phyloP scores from a whole-genome alignment of 1,140 invertebrate genomes.

The Hypothenemus hampei region DNA sequence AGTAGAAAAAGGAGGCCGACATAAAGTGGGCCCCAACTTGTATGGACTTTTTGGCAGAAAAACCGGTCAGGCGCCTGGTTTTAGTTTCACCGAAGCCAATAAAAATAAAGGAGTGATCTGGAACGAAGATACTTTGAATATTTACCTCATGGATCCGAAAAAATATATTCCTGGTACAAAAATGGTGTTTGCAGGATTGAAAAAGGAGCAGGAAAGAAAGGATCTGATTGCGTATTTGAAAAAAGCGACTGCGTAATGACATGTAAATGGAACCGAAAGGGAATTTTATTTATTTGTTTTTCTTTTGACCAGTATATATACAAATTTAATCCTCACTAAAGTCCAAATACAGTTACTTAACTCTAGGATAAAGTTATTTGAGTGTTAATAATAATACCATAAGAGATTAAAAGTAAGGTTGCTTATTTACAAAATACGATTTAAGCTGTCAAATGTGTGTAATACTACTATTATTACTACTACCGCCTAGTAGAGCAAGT shows the following conservation, averaged over 20 bases:
- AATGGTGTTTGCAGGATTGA: conserved; percentile 80
- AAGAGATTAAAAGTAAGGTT: too few species aligned
- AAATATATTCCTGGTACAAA: conserved; percentile 82
- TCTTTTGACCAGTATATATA: too few species aligned
- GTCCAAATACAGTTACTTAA: too few species aligned
- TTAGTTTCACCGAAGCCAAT: conserved; percentile 81
- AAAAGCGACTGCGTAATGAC: conserved; percentile 4
- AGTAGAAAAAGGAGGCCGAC: conserved; percentile 71
- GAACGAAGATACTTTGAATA: conserved; percentile 59
- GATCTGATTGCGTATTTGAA: conserved; percentile 67
- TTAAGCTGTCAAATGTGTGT: too few species aligned
- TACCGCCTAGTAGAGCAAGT: too few species aligned
- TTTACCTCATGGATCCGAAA: conserved; percentile 73
- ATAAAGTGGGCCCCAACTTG: conserved; percentile 89
- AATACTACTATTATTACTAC: too few species aligned
- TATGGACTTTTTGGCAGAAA: conserved; percentile 80
- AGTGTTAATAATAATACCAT: too few species aligned
- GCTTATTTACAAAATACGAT: too few species aligned
- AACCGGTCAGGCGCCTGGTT: conserved; percentile 76
- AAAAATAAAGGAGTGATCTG: conserved; percentile 67
- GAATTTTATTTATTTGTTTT: too few species aligned
- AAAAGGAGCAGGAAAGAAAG: conserved; percentile 66
- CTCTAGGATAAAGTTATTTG: too few species aligned
- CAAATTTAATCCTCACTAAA: too few species aligned
- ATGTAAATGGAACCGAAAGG: too few species aligned